These are phyloP conservation scores for Siniperca knerii DNA, from an alignment of 2,113 vertebrate genomes.

Conservation along the genomic window DNA sequence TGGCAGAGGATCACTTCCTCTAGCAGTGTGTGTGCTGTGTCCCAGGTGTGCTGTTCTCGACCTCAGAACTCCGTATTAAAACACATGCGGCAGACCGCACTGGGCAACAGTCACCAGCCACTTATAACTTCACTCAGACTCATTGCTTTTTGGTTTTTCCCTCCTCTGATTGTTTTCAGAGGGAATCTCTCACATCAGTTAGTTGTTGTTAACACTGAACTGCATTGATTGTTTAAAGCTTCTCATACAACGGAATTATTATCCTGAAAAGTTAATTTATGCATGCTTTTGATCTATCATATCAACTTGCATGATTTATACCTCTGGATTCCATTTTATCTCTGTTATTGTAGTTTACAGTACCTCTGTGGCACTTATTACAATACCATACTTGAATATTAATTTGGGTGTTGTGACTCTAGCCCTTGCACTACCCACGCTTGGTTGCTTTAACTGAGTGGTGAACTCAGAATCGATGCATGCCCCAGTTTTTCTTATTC, in stretches of 20 bases:
- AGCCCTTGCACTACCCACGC: not conserved
- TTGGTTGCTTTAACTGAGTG: not conserved
- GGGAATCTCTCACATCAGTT: conserved; percentile 17
- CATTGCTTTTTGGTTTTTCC: conserved; percentile 49
- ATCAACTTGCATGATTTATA: not conserved
- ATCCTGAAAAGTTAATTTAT: not conserved
- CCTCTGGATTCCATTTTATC: not conserved
- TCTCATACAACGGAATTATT: not conserved
- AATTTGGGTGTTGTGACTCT: not conserved
- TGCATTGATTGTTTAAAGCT: not conserved
- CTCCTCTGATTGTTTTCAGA: conserved; percentile 49
- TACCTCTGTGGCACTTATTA: not conserved
- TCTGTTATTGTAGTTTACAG: not conserved
- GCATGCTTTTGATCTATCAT: not conserved
- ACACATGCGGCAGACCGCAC: conserved; percentile 80
- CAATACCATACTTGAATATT: not conserved
- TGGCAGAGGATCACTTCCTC: conserved; percentile 87
- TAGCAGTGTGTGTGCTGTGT: conserved; percentile 82
- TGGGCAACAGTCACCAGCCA: conserved; percentile 77
- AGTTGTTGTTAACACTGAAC: conserved; percentile 3
- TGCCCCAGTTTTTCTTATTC: not conserved
- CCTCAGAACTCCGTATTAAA: conserved; percentile 86
- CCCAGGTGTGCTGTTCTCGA: conserved; percentile 88
- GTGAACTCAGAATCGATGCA: not conserved
- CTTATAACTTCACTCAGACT: conserved; percentile 66